These are phyloP conservation scores for Deilephila elpenor DNA, from an alignment of 2,888 invertebrate species.

Conservation along the genomic window DNA sequence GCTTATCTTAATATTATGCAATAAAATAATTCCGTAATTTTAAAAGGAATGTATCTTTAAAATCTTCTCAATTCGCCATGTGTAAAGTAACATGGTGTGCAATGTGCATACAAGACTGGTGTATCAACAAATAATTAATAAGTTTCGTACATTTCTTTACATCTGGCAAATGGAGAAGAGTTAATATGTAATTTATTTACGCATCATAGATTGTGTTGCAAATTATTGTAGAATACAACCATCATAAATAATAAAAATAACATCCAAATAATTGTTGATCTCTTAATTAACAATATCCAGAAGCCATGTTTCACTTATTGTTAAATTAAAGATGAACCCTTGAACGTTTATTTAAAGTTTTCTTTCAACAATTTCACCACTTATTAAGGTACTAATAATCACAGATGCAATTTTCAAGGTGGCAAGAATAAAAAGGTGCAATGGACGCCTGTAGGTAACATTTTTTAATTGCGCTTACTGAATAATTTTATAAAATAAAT, in stretches of 20 bases:
- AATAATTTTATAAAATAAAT: slow-evolving; percentile 55
- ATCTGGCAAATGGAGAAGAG: slow-evolving; percentile 13
- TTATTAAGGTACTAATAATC: slow-evolving; percentile 64
- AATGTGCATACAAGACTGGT: background rate
- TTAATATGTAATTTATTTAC: background rate
- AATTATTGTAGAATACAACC: background rate
- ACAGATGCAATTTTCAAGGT: slow-evolving; percentile 68
- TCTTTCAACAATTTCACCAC: slow-evolving; percentile 55
- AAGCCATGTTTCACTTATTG: background rate
- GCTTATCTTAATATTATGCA: slow-evolving; percentile 30
- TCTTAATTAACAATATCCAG: background rate
- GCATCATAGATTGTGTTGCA: background rate
- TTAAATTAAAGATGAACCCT: slow-evolving; percentile 6
- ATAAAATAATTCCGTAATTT: slow-evolving; percentile 11
- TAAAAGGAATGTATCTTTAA: background rate
- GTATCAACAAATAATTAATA: background rate
- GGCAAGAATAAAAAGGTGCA: slow-evolving; percentile 62
- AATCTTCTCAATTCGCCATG: background rate
- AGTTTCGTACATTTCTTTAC: background rate
- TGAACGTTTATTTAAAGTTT: slow-evolving; percentile 37
- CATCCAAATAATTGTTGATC: background rate
- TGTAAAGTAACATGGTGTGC: slow-evolving; percentile 7
- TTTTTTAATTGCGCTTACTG: background rate
- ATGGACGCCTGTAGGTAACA: background rate
- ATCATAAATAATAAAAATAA: background rate